A percentile compares a stretch with the other conserved stretches of the same genome.
Conservation (phyloP, 2,888 invertebrate genomes). For the Chymomyza caudatula region DNA sequence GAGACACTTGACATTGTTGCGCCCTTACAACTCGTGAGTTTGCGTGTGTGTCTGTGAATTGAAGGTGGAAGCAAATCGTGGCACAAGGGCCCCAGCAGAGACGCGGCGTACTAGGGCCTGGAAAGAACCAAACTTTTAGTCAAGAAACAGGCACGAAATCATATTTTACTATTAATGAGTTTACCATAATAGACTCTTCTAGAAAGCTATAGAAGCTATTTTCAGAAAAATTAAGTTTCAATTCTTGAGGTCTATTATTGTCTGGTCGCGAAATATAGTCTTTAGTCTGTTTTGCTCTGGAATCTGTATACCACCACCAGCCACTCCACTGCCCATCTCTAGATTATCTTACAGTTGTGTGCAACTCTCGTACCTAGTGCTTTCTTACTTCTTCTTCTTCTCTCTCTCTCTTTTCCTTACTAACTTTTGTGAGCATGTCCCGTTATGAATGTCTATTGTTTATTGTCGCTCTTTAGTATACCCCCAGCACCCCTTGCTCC, state of each 20-base stretch:
- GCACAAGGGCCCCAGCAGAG: not conserved
- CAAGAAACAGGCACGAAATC: too few relatives aligned
- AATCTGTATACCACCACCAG: too few relatives aligned
- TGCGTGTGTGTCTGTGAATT: not conserved
- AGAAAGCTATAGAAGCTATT: too few relatives aligned
- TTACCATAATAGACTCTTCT: too few relatives aligned
- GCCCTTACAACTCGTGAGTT: not conserved
- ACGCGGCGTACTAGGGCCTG: not conserved
- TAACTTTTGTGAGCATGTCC: not conserved
- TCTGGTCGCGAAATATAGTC: too few relatives aligned
- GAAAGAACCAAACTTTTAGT: not conserved
- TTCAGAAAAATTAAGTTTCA: too few relatives aligned
- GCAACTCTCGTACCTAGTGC: too few relatives aligned
- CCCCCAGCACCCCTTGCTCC: constrained; percentile 3
- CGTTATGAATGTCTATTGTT: not conserved
- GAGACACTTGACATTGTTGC: constrained; percentile 5
- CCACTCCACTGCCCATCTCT: too few relatives aligned
- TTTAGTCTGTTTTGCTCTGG: too few relatives aligned
- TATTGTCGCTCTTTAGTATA: not conserved
- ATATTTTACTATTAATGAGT: too few relatives aligned
- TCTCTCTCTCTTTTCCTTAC: not conserved
- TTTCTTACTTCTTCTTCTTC: not conserved
- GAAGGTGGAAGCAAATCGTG: not conserved
- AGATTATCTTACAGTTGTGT: not conserved
- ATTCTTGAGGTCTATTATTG: too few relatives aligned